phyloP scores from a whole-genome alignment of 2,888 invertebrate species.

The Psylliodes chrysocephalus region DNA sequence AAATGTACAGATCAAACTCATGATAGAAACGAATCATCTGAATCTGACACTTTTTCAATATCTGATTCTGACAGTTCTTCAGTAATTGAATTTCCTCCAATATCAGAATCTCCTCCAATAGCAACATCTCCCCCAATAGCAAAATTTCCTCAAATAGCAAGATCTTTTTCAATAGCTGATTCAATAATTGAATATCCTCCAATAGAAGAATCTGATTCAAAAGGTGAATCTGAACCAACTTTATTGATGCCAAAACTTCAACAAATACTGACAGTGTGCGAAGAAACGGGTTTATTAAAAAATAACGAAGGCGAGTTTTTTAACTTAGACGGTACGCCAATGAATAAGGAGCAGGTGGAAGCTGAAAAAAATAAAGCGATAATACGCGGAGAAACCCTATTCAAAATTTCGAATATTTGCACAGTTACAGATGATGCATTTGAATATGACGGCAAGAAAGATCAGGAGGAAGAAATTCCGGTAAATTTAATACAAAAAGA shows the following conservation, averaged over 20 bases:
- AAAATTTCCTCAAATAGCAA: no score
- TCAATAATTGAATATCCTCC: no score
- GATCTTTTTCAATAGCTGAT: no score
- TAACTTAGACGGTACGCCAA: constrained; percentile 13
- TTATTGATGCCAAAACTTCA: background rate
- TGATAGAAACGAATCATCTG: no score
- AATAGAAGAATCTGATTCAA: no score
- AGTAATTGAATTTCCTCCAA: no score
- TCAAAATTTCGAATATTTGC: constrained; percentile 20
- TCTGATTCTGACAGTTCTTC: no score
- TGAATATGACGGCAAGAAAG: background rate
- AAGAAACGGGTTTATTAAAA: constrained; percentile 29
- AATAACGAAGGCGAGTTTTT: constrained; percentile 23
- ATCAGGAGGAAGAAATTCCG: background rate
- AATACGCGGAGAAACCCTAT: constrained; percentile 16
- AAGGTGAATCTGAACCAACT: no score
- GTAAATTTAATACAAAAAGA: background rate
- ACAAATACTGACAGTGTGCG: constrained; percentile 14
- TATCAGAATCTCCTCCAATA: no score
- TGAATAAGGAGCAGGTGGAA: constrained; percentile 22
- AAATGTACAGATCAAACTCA: no score
- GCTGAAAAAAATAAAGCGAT: constrained; percentile 21
- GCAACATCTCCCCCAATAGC: no score
- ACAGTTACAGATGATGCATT: constrained; percentile 18
- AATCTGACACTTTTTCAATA: no score